phyloP scores from a whole-genome alignment of 2,113 vertebrate genomes.

The Triplophysa siluroides region DNA sequence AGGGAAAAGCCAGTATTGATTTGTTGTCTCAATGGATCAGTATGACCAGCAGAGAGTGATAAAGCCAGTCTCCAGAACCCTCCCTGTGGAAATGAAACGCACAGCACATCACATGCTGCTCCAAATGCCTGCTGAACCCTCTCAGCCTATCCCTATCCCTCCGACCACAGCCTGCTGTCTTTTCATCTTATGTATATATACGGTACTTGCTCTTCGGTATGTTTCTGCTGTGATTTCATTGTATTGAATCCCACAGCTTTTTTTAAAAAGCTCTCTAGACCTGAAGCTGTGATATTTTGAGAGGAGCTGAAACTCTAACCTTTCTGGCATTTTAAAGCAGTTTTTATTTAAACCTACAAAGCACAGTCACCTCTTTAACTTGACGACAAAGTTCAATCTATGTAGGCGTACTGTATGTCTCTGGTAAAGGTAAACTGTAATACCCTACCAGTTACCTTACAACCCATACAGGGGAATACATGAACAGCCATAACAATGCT shows the following conservation, averaged over 20 bases:
- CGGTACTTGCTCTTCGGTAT: background rate
- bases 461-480: slow-evolving; percentile 1
- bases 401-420: slow-evolving; percentile 1
- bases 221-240: background rate
- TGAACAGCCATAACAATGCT: background rate
- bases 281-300: slow-evolving; percentile 8
- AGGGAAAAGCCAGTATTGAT: slow-evolving; percentile 45
- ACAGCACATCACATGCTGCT: slow-evolving; percentile 16
- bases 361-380: background rate
- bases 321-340: slow-evolving; percentile 15
- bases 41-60: slow-evolving; percentile 53
- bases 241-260: background rate
- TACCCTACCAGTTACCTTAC: background rate
- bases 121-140: slow-evolving; percentile 11
- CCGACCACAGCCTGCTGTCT: background rate
- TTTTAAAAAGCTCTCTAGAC: background rate
- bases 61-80: slow-evolving; percentile 44
- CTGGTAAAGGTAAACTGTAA: background rate
- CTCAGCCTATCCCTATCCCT: background rate
- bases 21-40: slow-evolving; percentile 51
- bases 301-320: slow-evolving; percentile 12
- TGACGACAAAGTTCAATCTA: slow-evolving; percentile 5
- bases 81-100: slow-evolving; percentile 35
- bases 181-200: slow-evolving; percentile 20
- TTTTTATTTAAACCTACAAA: slow-evolving; percentile 15